Percentiles rank a stretch among this genome's conserved stretches.
Evolutionary conservation across 2,888 invertebrate genomes (phyloP).

Genomic region (Drosophila algonquin): DNA sequence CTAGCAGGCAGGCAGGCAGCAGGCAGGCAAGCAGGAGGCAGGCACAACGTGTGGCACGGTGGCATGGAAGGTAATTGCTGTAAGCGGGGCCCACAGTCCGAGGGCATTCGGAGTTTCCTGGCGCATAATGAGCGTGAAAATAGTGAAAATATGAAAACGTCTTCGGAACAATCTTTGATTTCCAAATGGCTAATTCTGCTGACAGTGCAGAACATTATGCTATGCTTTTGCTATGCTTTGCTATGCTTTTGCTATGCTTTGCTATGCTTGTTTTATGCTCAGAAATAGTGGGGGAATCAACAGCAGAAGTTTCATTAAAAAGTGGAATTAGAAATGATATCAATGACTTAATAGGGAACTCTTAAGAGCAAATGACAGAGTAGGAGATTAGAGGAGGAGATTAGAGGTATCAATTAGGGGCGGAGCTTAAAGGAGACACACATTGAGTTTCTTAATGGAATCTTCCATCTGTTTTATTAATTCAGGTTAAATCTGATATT

Average conservation of each 20-base stretch:
- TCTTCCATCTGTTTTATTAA: no score
- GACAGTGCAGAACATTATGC: slow-evolving; percentile 35
- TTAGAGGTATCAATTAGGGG: no score
- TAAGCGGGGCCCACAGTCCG: slow-evolving; percentile 45
- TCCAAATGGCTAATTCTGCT: slow-evolving; percentile 42
- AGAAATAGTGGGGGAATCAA: background rate
- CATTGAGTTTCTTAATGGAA: no score
- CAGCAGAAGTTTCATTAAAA: background rate
- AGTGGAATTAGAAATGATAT: background rate
- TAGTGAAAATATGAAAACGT: slow-evolving; percentile 70
- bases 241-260: slow-evolving; percentile 22
- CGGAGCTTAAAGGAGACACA: no score
- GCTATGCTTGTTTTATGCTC: slow-evolving; percentile 15
- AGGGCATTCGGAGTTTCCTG: slow-evolving; percentile 54
- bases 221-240: background rate
- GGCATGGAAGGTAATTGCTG: slow-evolving; percentile 68
- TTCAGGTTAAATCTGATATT: no score
- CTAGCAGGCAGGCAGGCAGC: slow-evolving; percentile 12
- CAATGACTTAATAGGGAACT: no score
- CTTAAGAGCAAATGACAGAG: no score
- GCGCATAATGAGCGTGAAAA: slow-evolving; percentile 77
- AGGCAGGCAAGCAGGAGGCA: slow-evolving; percentile 18
- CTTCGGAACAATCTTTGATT: slow-evolving; percentile 36
- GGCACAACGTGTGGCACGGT: slow-evolving; percentile 21
- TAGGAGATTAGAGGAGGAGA: no score